phyloP scores from a whole-genome alignment of 2,888 invertebrate genomes.

The Eupeodes latifasciatus region DNA sequence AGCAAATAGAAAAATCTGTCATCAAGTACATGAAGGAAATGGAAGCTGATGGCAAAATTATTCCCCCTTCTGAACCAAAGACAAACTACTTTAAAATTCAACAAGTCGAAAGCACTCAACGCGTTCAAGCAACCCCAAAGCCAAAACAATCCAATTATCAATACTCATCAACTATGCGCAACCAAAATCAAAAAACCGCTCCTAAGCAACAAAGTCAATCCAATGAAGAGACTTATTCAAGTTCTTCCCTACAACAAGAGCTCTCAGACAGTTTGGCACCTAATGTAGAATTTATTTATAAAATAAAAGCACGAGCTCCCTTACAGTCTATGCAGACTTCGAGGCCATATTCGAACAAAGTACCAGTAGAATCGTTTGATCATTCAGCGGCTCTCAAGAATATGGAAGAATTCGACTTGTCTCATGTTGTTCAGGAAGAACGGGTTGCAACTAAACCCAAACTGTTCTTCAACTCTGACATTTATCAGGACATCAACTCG shows the following conservation, averaged over 20 bases:
- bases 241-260: constrained; percentile 70
- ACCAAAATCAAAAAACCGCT: constrained; percentile 60
- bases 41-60: constrained; percentile 82
- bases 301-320: constrained; percentile 82
- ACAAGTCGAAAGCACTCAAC: constrained; percentile 80
- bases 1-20: constrained; percentile 84
- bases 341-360: constrained; percentile 81
- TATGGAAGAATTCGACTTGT: constrained; percentile 82
- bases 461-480: constrained; percentile 83
- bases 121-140: constrained; percentile 80
- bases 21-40: constrained; percentile 84
- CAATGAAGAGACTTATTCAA: constrained; percentile 45
- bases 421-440: constrained; percentile 80
- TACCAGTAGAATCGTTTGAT: constrained; percentile 81
- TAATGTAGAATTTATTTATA: constrained; percentile 83
- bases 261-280: constrained; percentile 80
- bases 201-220: constrained; percentile 46
- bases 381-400: constrained; percentile 82
- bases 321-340: constrained; percentile 82
- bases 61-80: constrained; percentile 80
- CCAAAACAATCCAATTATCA: constrained; percentile 75
- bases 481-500: constrained; percentile 84
- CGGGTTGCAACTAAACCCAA: constrained; percentile 79
- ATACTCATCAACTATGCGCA: constrained; percentile 55
- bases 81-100: constrained; percentile 80